Conservation (phyloP, 2,797 vertebrate species). For the Trachurus trachurus region DNA sequence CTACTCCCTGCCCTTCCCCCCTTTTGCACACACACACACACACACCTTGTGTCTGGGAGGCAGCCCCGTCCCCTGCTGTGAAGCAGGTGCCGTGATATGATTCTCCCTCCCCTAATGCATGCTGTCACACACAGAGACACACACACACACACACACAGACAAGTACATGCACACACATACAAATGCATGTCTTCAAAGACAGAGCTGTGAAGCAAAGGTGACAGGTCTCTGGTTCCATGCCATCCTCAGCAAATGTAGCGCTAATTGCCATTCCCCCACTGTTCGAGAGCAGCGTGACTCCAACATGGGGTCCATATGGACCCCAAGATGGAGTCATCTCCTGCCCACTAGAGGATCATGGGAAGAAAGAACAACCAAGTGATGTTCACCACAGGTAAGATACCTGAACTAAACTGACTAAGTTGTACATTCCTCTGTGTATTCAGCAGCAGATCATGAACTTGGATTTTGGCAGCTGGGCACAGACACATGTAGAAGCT, state of each 20-base stretch:
- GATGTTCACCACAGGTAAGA: conserved; percentile 15
- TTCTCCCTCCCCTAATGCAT: conserved; percentile 50
- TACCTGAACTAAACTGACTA: conserved; percentile 22
- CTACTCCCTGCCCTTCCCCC: conserved; percentile 19
- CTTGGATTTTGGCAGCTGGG: conserved; percentile 59
- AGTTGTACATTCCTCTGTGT: conserved; percentile 38
- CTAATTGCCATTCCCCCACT: conserved; percentile 82
- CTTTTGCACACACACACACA: conserved; percentile 10
- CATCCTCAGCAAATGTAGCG: conserved; percentile 79
- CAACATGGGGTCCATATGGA: conserved; percentile 76
- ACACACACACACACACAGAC: conserved; percentile 1
- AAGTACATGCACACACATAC: conserved; percentile 19
- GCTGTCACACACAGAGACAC: conserved; percentile 40
- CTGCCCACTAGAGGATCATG: conserved; percentile 33
- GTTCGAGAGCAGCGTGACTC: conserved; percentile 66
- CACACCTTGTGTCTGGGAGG: conserved; percentile 49
- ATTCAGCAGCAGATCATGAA: conserved; percentile 29
- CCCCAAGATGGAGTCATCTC: conserved; percentile 65
- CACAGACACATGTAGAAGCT: conserved; percentile 44
- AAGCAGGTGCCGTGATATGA: conserved; percentile 75
- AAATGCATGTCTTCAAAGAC: conserved; percentile 71
- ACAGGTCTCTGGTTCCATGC: conserved; percentile 80
- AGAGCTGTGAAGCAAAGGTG: conserved; percentile 80
- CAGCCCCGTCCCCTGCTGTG: conserved; percentile 67
- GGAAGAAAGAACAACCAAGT: conserved; percentile 29